These are phyloP conservation scores for Pararge aegeria DNA, from an alignment of 1,140 invertebrate species.

Conservation along the genomic window DNA sequence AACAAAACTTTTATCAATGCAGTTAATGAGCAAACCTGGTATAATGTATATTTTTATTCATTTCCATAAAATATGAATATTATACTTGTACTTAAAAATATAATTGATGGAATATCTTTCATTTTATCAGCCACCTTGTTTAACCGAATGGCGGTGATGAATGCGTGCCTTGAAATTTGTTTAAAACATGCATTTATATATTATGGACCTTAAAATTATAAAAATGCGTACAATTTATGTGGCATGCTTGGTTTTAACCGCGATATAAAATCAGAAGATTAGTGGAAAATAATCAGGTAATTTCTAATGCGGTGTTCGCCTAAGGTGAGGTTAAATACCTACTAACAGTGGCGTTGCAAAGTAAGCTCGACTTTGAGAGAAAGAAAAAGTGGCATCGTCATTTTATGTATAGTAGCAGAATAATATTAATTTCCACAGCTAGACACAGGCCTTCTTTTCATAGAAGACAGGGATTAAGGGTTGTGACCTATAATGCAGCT, in stretches of 20 bases:
- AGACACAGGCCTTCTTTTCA: no score
- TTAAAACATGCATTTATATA: conserved; percentile 2
- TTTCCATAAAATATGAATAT: conserved; percentile 25
- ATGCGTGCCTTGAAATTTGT: background rate
- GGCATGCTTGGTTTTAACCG: background rate
- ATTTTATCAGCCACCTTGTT: conserved; percentile 7
- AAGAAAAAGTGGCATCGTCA: no score
- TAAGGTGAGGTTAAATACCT: no score
- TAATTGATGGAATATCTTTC: conserved; percentile 8
- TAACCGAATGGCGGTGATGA: conserved; percentile 1
- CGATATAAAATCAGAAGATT: no score
- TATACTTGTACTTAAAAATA: conserved; percentile 13
- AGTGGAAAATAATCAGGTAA: no score
- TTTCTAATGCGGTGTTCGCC: no score
- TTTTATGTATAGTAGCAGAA: no score
- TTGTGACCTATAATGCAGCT: no score
- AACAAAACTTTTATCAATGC: conserved; percentile 22
- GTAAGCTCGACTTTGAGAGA: no score
- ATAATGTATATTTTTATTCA: conserved; percentile 19
- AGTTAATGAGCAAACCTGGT: conserved; percentile 19
- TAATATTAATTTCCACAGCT: no score
- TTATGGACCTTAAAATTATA: background rate
- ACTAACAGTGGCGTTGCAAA: no score
- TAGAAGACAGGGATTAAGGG: no score
- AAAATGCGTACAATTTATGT: background rate